These are phyloP conservation scores for Acanthococcus lagerstroemiae DNA, from an alignment of 2,888 invertebrate species.

Conservation along the genomic window DNA sequence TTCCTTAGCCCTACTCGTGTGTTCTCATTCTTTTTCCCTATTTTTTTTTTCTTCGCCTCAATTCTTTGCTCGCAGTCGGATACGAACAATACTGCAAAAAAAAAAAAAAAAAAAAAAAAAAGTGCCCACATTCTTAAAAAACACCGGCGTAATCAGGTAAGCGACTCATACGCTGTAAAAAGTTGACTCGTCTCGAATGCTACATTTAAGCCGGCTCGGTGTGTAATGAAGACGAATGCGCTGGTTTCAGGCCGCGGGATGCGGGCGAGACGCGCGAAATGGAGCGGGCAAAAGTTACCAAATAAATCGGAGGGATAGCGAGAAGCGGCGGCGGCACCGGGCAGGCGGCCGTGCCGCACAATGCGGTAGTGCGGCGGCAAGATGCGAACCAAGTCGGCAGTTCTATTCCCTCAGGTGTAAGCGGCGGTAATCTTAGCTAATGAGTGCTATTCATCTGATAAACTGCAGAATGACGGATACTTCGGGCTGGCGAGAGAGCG, in stretches of 20 bases:
- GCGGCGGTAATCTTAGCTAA: slow-evolving; percentile 28
- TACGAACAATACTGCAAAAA: too few relatives aligned
- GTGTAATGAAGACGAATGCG: slow-evolving; percentile 22
- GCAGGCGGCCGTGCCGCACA: neutral
- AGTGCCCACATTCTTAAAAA: too few relatives aligned
- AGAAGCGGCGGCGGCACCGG: neutral
- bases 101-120: too few relatives aligned
- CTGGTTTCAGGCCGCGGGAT: neutral
- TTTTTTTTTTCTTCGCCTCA: neutral
- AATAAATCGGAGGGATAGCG: slow-evolving; percentile 17
- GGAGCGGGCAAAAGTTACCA: slow-evolving; percentile 17
- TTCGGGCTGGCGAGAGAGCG: neutral
- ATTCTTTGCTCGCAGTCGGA: too few relatives aligned
- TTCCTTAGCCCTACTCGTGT: neutral
- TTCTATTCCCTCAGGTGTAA: slow-evolving; percentile 29
- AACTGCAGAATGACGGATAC: slow-evolving; percentile 25
- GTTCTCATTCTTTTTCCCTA: neutral
- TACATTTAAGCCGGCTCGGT: too few relatives aligned
- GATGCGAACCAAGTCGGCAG: slow-evolving; percentile 8
- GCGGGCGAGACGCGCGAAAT: neutral
- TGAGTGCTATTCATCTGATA: slow-evolving; percentile 30
- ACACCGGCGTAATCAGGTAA: too few relatives aligned
- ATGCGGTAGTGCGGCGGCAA: neutral
- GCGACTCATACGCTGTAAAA: too few relatives aligned
- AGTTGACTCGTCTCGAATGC: too few relatives aligned